Conservation (phyloP, 2,113 vertebrate species). For the Zosterops pallidus region DNA sequence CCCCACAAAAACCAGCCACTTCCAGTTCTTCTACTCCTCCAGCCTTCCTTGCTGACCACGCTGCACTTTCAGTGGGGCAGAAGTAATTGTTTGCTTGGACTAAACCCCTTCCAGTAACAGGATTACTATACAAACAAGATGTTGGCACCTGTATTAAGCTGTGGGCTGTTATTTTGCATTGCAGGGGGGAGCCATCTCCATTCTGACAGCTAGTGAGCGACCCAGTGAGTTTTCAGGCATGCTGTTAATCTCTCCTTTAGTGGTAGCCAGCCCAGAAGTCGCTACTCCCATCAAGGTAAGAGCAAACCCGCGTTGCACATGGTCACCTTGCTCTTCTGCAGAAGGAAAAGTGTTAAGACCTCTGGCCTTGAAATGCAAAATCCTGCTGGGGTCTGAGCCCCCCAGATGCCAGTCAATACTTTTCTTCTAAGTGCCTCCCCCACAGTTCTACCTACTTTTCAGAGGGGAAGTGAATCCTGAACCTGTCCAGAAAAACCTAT, state of each 20-base stretch:
- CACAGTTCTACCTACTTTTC: not conserved
- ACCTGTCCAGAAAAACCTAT: not conserved
- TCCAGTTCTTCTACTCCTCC: not conserved
- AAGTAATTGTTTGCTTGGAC: not conserved
- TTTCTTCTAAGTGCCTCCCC: not conserved
- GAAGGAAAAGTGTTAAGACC: not conserved
- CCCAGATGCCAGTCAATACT: not conserved
- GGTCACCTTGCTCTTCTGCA: not conserved
- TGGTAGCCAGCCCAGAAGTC: constrained; percentile 89
- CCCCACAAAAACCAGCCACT: not conserved
- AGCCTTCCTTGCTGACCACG: not conserved
- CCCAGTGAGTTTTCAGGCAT: constrained; percentile 86
- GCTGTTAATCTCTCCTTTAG: constrained; percentile 89
- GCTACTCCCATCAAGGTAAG: constrained; percentile 93
- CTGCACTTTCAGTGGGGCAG: not conserved
- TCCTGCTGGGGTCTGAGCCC: not conserved
- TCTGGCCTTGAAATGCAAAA: not conserved
- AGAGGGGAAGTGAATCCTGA: constrained; percentile 1
- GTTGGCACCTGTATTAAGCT: constrained; percentile 1
- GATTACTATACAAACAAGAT: not conserved
- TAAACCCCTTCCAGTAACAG: not conserved
- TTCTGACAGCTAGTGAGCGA: constrained; percentile 87
- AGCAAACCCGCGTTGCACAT: not conserved
- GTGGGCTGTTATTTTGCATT: constrained; percentile 36
- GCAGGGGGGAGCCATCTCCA: constrained; percentile 93